Percentiles rank a stretch among this genome's conserved stretches.
phyloP scores from a whole-genome alignment of 2,113 vertebrate genomes.

The Chascanopsetta lugubris region DNA sequence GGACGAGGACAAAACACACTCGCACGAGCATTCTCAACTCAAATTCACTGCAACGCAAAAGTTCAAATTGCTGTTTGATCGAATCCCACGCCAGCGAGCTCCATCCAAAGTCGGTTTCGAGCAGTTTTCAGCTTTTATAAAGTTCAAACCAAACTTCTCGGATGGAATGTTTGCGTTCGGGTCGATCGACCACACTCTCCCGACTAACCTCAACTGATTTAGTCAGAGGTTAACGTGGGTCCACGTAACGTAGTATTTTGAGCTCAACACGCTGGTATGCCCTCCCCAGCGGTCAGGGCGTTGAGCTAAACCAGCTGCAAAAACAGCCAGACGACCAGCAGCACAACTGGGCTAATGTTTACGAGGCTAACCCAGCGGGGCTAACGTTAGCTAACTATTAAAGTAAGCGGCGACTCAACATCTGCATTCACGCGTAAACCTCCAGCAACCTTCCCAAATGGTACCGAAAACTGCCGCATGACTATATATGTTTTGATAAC shows the following conservation, averaged over 20 bases:
- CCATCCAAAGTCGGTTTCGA: neutral
- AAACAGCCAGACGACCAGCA: conserved; percentile 16
- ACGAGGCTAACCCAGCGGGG: conserved; percentile 28
- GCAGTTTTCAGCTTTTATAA: neutral
- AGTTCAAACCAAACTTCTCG: conserved; percentile 26
- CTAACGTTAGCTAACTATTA: neutral
- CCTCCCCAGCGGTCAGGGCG: neutral
- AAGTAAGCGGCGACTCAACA: conserved; percentile 5
- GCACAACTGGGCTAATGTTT: conserved; percentile 11
- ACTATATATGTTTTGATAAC: neutral
- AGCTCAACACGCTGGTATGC: neutral
- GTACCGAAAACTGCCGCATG: neutral
- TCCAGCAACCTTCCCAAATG: neutral
- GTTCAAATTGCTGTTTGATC: neutral
- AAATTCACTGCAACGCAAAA: neutral
- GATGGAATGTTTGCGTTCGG: neutral
- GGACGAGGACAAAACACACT: conserved; percentile 39
- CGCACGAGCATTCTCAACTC: neutral
- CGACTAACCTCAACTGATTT: neutral
- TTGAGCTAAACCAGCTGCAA: conserved; percentile 24
- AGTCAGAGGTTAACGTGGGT: neutral
- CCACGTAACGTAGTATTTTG: too few relatives aligned
- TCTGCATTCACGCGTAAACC: conserved; percentile 1
- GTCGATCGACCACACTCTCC: neutral
- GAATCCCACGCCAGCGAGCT: neutral